Conservation (phyloP, 2,797 vertebrate species). For the Chaenodraco wilsoni region DNA sequence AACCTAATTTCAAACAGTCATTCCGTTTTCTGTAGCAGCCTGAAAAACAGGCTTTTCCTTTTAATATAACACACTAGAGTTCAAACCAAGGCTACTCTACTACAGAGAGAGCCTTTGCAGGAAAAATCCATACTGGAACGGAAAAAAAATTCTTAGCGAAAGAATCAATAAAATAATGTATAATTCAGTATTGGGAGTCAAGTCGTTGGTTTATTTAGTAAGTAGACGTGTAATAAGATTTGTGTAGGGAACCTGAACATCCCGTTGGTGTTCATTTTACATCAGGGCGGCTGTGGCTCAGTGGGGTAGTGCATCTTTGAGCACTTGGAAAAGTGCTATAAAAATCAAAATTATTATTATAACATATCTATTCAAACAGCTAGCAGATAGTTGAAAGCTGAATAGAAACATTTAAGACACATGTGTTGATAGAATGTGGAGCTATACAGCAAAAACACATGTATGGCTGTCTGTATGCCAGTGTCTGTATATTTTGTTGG, state of each 20-base stretch:
- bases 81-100: slow-evolving; percentile 12
- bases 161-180: no score
- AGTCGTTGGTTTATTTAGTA: no score
- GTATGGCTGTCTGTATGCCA: background rate
- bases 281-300: no score
- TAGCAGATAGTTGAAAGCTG: background rate
- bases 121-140: background rate
- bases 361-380: background rate
- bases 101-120: slow-evolving; percentile 1
- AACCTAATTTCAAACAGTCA: slow-evolving; percentile 39
- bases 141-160: no score
- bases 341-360: no score
- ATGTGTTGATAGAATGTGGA: no score
- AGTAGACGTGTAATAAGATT: no score
- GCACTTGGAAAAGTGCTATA: no score
- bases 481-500: background rate
- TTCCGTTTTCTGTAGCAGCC: slow-evolving; percentile 20
- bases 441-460: background rate
- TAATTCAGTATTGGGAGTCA: no score
- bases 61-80: slow-evolving; percentile 14
- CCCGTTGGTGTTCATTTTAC: no score
- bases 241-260: no score
- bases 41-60: slow-evolving; percentile 10
- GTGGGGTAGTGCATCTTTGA: no score
- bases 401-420: background rate